These are phyloP conservation scores for Parambassis ranga DNA, from an alignment of 2,797 vertebrate genomes.

Conservation along the genomic window DNA sequence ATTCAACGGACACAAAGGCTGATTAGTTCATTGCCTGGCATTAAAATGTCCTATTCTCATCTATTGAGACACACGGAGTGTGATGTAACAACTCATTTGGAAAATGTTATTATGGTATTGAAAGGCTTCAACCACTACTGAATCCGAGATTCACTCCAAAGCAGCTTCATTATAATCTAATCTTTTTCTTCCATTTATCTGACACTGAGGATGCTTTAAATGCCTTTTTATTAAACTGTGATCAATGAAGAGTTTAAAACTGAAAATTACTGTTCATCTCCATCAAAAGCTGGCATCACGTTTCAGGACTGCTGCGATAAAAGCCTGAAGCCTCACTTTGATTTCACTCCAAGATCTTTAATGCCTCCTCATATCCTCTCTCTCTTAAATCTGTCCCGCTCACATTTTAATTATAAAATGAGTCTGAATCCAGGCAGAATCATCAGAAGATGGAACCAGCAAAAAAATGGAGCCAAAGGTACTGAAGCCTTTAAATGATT, in stretches of 20 bases:
- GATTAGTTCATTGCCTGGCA: constrained; percentile 1
- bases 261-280: no score
- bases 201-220: not conserved
- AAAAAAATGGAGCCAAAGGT: no score
- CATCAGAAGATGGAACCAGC: no score
- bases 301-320: not conserved
- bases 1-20: constrained; percentile 12
- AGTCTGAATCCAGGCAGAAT: no score
- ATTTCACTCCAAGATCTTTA: not conserved
- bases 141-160: not conserved
- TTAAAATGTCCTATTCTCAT: not conserved
- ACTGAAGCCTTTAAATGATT: no score
- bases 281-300: not conserved
- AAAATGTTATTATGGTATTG: not conserved
- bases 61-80: not conserved
- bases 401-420: no score
- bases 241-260: not conserved
- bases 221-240: not conserved
- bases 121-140: not conserved
- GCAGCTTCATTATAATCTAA: not conserved
- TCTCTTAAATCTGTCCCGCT: not conserved
- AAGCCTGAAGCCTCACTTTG: not conserved
- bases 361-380: not conserved
- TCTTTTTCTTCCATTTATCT: not conserved
- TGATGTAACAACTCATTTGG: not conserved